These are phyloP conservation scores for Lasius fuliginosus DNA, from an alignment of 2,888 invertebrate genomes.

Conservation along the genomic window DNA sequence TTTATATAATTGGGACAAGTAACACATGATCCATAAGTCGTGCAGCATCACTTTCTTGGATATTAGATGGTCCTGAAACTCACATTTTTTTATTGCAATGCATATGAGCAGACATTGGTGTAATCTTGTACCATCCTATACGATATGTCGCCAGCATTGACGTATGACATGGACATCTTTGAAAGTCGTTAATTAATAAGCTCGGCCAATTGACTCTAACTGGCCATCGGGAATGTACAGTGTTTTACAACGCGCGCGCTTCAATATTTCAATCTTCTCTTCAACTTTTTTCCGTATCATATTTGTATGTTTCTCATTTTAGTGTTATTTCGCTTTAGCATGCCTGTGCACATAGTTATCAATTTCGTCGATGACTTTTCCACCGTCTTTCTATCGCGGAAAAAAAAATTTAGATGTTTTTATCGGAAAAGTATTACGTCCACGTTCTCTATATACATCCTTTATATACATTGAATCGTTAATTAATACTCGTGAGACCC, in stretches of 20 bases:
- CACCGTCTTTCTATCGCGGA: not conserved
- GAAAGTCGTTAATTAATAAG: conserved; percentile 43
- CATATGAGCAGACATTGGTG: not conserved
- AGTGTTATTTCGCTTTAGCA: conserved; percentile 64
- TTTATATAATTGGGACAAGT: conserved; percentile 1
- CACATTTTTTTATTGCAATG: not conserved
- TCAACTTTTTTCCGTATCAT: conserved; percentile 37
- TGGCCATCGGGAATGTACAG: conserved; percentile 3
- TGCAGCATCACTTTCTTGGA: not conserved
- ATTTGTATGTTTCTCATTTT: conserved; percentile 49
- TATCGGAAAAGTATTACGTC: not conserved
- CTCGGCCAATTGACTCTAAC: conserved; percentile 29
- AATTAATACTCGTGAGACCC: not conserved
- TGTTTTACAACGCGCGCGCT: conserved; percentile 38
- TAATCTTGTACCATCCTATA: not conserved
- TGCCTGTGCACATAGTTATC: conserved; percentile 51
- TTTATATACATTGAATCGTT: not conserved
- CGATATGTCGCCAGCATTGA: conserved; percentile 20
- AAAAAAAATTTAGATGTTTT: not conserved
- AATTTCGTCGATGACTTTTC: conserved; percentile 35
- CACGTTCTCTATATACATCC: too few species aligned
- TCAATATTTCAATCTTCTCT: conserved; percentile 24
- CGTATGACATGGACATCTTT: conserved; percentile 54
- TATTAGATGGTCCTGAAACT: not conserved
- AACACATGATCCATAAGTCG: not conserved